Conservation (phyloP, 2,113 vertebrate genomes). For the Anhinga anhinga region DNA sequence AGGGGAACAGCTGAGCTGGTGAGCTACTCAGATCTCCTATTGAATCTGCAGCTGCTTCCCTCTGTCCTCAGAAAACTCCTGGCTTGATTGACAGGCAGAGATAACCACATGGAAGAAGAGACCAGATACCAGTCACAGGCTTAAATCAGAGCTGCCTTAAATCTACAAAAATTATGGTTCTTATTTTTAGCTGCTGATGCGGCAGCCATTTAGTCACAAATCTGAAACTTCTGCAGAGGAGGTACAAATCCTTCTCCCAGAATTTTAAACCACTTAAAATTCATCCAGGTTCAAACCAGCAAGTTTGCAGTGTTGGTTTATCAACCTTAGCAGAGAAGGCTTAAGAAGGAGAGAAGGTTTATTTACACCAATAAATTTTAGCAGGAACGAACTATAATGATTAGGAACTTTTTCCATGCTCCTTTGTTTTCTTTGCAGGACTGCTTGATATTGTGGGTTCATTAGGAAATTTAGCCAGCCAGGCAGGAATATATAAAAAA, state of each 20-base stretch:
- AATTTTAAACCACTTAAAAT: neutral
- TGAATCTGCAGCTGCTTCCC: slow-evolving; percentile 64
- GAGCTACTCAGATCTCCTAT: slow-evolving; percentile 58
- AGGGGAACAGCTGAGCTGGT: slow-evolving; percentile 61
- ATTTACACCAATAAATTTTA: neutral
- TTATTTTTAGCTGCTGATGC: slow-evolving; percentile 19
- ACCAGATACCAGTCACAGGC: slow-evolving; percentile 15
- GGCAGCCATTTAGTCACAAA: neutral
- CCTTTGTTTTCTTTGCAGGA: neutral
- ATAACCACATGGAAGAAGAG: slow-evolving; percentile 10
- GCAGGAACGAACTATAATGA: neutral
- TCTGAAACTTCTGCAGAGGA: neutral
- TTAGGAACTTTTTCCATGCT: neutral
- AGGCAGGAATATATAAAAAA: neutral
- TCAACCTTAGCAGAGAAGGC: neutral
- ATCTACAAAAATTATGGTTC: neutral
- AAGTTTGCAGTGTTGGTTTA: neutral
- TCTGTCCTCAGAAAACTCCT: slow-evolving; percentile 60
- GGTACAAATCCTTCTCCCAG: neutral
- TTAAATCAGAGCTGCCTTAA: slow-evolving; percentile 34
- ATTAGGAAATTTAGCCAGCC: neutral
- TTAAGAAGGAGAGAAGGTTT: neutral
- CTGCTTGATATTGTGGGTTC: neutral
- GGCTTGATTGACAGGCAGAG: neutral
- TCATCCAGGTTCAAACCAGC: neutral